Percentiles rank a stretch among this genome's conserved stretches.
Evolutionary conservation across 2,888 invertebrate species (phyloP).

Genomic region (Callimorpha dominula): DNA sequence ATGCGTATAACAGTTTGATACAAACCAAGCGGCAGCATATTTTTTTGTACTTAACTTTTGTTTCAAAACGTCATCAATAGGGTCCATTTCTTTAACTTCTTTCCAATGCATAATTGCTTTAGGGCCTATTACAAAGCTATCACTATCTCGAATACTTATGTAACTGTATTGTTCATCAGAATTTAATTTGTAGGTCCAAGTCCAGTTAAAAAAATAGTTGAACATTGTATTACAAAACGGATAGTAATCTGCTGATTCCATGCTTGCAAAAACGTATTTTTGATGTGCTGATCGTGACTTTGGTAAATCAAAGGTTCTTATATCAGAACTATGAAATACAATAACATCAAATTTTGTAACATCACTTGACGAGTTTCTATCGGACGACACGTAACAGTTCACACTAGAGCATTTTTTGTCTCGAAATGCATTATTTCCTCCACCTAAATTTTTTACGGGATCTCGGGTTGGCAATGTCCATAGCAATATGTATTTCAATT

Average conservation of each 20-base stretch:
- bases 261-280: slow-evolving; percentile 64
- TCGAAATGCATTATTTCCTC: slow-evolving; percentile 59
- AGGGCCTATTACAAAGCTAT: slow-evolving; percentile 56
- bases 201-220: slow-evolving; percentile 65
- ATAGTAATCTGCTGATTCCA: slow-evolving; percentile 62
- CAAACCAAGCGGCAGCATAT: slow-evolving; percentile 68
- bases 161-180: slow-evolving; percentile 63
- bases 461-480: slow-evolving; percentile 63
- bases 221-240: slow-evolving; percentile 53
- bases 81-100: slow-evolving; percentile 54
- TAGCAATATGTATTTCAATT: slow-evolving; percentile 63
- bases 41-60: slow-evolving; percentile 54
- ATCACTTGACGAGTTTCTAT: slow-evolving; percentile 53
- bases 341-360: slow-evolving; percentile 64
- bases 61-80: slow-evolving; percentile 53
- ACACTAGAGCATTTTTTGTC: slow-evolving; percentile 59
- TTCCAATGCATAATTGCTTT: slow-evolving; percentile 59
- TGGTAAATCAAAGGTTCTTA: slow-evolving; percentile 49
- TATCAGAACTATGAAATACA: slow-evolving; percentile 64
- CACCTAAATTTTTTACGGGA: slow-evolving; percentile 55
- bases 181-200: slow-evolving; percentile 65
- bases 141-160: slow-evolving; percentile 52
- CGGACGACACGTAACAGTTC: slow-evolving; percentile 68
- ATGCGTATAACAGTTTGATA: slow-evolving; percentile 61
- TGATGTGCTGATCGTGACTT: slow-evolving; percentile 57